Base-by-base conservation (phyloP, 2,888 invertebrate genomes). In the Autographa gamma region DNA sequence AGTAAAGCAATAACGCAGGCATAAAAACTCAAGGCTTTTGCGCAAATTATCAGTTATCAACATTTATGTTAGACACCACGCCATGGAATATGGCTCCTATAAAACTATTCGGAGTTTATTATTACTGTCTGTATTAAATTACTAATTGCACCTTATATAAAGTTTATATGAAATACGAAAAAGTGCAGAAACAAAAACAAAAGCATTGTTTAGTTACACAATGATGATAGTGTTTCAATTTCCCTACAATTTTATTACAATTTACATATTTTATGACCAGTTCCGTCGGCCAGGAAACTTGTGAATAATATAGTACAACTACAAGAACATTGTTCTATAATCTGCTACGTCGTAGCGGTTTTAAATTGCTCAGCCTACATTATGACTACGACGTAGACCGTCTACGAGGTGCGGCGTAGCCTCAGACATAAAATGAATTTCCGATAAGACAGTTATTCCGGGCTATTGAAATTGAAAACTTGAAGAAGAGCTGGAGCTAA, bases 391-490 rank as follows among this genome's bases (percentile, higher is more conserved):
- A n/a, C 69, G 73, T 74, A 77, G 77, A 62, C 19, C 18, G 34
- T 69, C 71, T 74, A 76, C 66, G 67, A 74, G 19, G 60, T 59
- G 61, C 61, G 7, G 56, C 59, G 63, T 66, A 63, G 70, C 61
- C 38, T 60, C 34, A 71, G 69, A 25, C 66, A 62, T 74, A 67
- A 73, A 79, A 79, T 83, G 70, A 79, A 81, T 79, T 74, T 59
- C 63, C 75, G 65, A 79, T 77, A 64, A 65, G 71, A 73, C 72
- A 68, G 65, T 75, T 66, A 60, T 41, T 18, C 13, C 3, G 61
- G 41, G 38, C n/a, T 71, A 52, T 62, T 38, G 48, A 62, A 72
- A 68, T 76, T 59, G 66, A 72, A 73, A 70, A 63, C 54, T 69
- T 69, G 41, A 31, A 64, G 56, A 65, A 65, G 63, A 34, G 48